Percentiles rank a stretch among this genome's conserved stretches.
phyloP scores from a whole-genome alignment of 2,888 invertebrate species.

The Pseudeuparius sepicola region DNA sequence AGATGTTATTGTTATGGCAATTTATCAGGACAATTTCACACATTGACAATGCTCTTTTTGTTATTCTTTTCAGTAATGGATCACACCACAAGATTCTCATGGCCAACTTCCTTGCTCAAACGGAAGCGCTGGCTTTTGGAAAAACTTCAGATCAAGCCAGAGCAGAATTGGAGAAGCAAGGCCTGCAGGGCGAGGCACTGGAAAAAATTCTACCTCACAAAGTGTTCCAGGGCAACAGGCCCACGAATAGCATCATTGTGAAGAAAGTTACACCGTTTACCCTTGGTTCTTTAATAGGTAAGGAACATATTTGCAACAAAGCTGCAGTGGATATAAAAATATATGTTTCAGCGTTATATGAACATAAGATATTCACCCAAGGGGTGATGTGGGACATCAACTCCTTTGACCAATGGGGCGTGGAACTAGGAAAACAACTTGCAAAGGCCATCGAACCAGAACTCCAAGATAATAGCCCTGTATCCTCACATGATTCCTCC shows the following conservation, averaged over 20 bases:
- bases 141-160: slow-evolving; percentile 50
- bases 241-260: slow-evolving; percentile 93
- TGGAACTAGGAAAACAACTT: slow-evolving; percentile 95
- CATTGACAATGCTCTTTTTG: no score
- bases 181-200: slow-evolving; percentile 62
- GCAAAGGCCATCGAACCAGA: slow-evolving; percentile 99
- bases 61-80: slow-evolving; percentile 55
- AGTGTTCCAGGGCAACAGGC: slow-evolving; percentile 92
- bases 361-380: slow-evolving; percentile 98
- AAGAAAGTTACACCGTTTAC: slow-evolving; percentile 87
- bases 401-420: slow-evolving; percentile 99
- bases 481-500: slow-evolving; percentile 81
- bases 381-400: slow-evolving; percentile 99
- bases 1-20: no score
- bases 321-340: not conserved
- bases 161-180: slow-evolving; percentile 70
- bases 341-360: slow-evolving; percentile 74
- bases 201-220: slow-evolving; percentile 87
- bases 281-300: slow-evolving; percentile 87
- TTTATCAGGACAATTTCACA: no score
- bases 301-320: slow-evolving; percentile 27
- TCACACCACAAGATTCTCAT: slow-evolving; percentile 89
- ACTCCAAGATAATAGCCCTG: slow-evolving; percentile 54
- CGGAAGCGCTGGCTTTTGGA: slow-evolving; percentile 89
- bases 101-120: slow-evolving; percentile 97